phyloP scores from a whole-genome alignment of 2,113 vertebrate species.

The Lycaon pictus region DNA sequence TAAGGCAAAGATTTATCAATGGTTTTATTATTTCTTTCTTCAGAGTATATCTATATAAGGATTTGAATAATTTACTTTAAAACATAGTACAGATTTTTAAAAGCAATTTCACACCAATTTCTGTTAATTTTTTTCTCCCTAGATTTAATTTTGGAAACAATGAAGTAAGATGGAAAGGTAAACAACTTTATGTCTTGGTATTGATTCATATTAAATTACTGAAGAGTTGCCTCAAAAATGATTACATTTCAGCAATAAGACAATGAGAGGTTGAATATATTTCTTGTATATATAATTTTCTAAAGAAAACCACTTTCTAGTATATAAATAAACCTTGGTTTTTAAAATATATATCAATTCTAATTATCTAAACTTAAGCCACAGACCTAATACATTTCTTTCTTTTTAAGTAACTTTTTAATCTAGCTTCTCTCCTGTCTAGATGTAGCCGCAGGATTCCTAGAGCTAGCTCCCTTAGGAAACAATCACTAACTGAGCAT shows the following conservation, averaged over 20 bases:
- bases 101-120: slow-evolving; percentile 37
- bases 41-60: not conserved
- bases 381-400: not conserved
- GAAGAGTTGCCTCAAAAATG: not conserved
- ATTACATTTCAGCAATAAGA: slow-evolving; percentile 34
- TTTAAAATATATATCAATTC: slow-evolving; percentile 10
- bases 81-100: slow-evolving; percentile 1
- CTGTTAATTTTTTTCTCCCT: slow-evolving; percentile 39
- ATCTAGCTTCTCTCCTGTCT: slow-evolving; percentile 18
- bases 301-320: slow-evolving; percentile 48
- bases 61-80: slow-evolving; percentile 39
- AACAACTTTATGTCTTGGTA: slow-evolving; percentile 16
- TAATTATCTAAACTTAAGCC: slow-evolving; percentile 59
- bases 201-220: slow-evolving; percentile 52
- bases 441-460: slow-evolving; percentile 30
- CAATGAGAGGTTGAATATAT: not conserved
- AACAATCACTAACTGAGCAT: slow-evolving; percentile 54
- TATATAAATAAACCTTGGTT: slow-evolving; percentile 13
- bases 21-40: slow-evolving; percentile 19
- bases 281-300: not conserved
- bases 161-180: not conserved
- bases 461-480: not conserved
- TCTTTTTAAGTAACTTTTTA: slow-evolving; percentile 37
- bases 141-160: slow-evolving; percentile 47
- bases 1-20: slow-evolving; percentile 28